phyloP scores from a whole-genome alignment of 2,888 invertebrate species.

The Pollenia angustigena region DNA sequence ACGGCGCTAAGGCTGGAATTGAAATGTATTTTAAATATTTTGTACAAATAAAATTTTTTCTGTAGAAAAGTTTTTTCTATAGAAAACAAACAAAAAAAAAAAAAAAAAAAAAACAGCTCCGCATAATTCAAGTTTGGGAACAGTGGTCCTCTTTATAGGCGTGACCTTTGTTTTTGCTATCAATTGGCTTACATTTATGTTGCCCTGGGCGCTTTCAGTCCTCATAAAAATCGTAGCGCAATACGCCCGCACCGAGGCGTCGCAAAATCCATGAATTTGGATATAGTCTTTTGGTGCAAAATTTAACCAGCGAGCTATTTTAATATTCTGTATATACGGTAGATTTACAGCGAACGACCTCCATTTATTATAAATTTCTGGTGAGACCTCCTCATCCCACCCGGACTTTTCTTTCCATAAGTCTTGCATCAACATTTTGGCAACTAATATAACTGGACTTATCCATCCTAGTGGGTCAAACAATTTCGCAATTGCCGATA shows the following conservation, averaged over 20 bases:
- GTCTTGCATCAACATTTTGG: constrained; percentile 23
- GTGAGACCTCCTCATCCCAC: constrained; percentile 16
- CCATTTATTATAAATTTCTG: neutral
- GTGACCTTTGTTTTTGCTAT: constrained; percentile 33
- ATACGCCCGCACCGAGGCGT: constrained; percentile 35
- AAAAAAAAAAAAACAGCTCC: constrained; percentile 17
- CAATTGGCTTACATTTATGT: neutral
- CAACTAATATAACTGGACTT: constrained; percentile 3
- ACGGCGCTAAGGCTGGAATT: too few species aligned
- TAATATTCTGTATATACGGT: neutral
- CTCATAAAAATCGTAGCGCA: neutral
- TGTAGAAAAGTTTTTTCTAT: too few species aligned
- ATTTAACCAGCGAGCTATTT: constrained; percentile 15
- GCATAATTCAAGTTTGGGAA: constrained; percentile 43
- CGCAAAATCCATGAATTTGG: constrained; percentile 27
- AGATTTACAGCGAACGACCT: neutral
- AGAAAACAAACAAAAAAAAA: too few species aligned
- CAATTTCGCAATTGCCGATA: constrained; percentile 22
- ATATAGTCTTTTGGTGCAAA: neutral
- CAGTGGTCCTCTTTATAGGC: constrained; percentile 12
- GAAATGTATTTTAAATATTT: too few species aligned
- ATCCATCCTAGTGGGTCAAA: constrained; percentile 42
- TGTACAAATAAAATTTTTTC: too few species aligned
- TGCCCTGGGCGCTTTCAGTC: neutral
- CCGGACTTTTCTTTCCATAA: constrained; percentile 30